Evolutionary conservation across 2,797 vertebrate species (phyloP).

Genomic region (Myiotriccus ornatus): DNA sequence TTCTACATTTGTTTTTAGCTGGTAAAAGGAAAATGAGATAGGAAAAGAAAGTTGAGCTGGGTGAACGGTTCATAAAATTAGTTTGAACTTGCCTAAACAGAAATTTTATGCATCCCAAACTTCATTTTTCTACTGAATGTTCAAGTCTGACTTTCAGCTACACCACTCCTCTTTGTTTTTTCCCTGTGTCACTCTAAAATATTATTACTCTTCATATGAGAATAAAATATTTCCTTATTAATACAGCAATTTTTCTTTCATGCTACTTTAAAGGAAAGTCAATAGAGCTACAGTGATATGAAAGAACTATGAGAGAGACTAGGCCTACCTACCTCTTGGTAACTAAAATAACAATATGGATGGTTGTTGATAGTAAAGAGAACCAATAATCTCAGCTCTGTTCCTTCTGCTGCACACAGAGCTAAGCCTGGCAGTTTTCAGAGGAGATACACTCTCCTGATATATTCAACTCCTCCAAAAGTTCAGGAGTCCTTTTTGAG

Average conservation of each 20-base stretch:
- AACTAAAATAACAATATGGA: background rate
- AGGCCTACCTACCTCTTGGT: background rate
- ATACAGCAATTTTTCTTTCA: background rate
- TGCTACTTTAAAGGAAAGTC: background rate
- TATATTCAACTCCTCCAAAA: background rate
- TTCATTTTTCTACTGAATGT: slow-evolving; percentile 35
- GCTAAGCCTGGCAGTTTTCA: background rate
- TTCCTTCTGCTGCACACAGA: background rate
- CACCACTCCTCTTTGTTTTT: background rate
- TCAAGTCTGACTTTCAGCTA: slow-evolving; percentile 16
- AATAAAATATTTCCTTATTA: background rate
- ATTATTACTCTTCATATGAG: background rate
- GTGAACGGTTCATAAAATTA: slow-evolving; percentile 61
- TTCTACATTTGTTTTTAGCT: slow-evolving; percentile 53
- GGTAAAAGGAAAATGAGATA: slow-evolving; percentile 50
- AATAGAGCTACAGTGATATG: background rate
- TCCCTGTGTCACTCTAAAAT: background rate
- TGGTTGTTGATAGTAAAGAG: background rate
- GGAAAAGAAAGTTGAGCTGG: slow-evolving; percentile 45
- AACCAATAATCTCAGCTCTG: background rate
- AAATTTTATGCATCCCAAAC: slow-evolving; percentile 42
- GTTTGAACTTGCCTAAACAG: slow-evolving; percentile 61
- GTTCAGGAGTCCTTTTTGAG: background rate
- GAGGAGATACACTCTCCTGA: background rate
- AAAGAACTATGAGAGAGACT: background rate